Conservation (phyloP, 2,888 invertebrate species). For the Ypsolopha scabrella region DNA sequence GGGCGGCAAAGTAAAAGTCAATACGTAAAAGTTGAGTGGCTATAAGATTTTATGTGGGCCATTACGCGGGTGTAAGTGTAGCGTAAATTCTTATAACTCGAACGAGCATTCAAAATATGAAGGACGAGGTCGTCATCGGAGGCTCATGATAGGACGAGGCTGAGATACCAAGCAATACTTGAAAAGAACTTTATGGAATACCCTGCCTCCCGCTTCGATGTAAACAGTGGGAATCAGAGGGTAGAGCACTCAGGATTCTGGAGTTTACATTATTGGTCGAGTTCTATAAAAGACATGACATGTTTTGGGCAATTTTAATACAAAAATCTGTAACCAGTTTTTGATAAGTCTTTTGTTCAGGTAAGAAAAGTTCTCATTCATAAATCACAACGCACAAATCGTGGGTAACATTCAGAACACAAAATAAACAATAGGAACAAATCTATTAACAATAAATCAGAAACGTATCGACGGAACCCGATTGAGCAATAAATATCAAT, state of each 20-base stretch:
- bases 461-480: conserved; percentile 34
- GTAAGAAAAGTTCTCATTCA: neutral
- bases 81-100: conserved; percentile 69
- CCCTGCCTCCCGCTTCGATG: too few species aligned
- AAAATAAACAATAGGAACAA: conserved; percentile 46
- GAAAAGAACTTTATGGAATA: too few species aligned
- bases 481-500: conserved; percentile 70
- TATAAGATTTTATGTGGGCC: conserved; percentile 62
- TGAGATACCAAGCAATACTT: neutral
- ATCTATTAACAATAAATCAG: conserved; percentile 63
- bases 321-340: too few species aligned
- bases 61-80: conserved; percentile 56
- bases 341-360: too few species aligned
- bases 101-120: conserved; percentile 64
- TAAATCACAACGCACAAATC: neutral
- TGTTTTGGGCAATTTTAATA: too few species aligned
- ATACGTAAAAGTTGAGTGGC: conserved; percentile 61
- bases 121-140: conserved; percentile 18
- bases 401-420: neutral
- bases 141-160: neutral
- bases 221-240: too few species aligned
- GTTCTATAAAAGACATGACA: too few species aligned
- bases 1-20: conserved; percentile 46
- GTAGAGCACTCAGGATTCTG: too few species aligned
- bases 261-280: too few species aligned